These are phyloP conservation scores for Holacanthus passer DNA, from an alignment of 2,113 vertebrate genomes.

Conservation along the genomic window DNA sequence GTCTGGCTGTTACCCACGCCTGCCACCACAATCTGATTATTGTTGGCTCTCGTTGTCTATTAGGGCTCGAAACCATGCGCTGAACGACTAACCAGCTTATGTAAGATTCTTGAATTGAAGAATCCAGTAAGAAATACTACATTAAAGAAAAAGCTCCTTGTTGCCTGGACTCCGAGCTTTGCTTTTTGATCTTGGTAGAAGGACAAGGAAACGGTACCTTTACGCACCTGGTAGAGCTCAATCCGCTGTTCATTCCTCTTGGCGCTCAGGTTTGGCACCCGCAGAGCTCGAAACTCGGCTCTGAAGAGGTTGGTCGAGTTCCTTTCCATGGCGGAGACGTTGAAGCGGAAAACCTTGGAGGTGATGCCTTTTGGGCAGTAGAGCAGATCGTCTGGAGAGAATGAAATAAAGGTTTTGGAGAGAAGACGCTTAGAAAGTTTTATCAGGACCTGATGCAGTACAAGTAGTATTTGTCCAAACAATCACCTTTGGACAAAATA, in stretches of 20 bases:
- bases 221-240: constrained; percentile 94
- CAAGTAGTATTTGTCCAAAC: not conserved
- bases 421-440: constrained; percentile 4
- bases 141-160: not conserved
- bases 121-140: not conserved
- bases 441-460: constrained; percentile 18
- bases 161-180: constrained; percentile 11
- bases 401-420: constrained; percentile 36
- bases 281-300: constrained; percentile 92
- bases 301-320: constrained; percentile 94
- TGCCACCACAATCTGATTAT: constrained; percentile 52
- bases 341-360: constrained; percentile 94
- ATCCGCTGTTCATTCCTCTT: constrained; percentile 92
- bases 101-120: constrained; percentile 22
- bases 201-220: constrained; percentile 75
- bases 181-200: constrained; percentile 47
- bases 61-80: constrained; percentile 29
- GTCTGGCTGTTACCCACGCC: constrained; percentile 39
- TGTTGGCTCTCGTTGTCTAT: constrained; percentile 40
- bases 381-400: constrained; percentile 87
- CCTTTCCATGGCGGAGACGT: constrained; percentile 92
- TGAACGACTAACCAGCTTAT: constrained; percentile 39
- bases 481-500: not conserved
- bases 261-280: constrained; percentile 89
- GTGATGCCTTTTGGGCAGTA: constrained; percentile 92